These are phyloP conservation scores for Crocallis elinguaria DNA, from an alignment of 2,888 invertebrate species.

Conservation along the genomic window DNA sequence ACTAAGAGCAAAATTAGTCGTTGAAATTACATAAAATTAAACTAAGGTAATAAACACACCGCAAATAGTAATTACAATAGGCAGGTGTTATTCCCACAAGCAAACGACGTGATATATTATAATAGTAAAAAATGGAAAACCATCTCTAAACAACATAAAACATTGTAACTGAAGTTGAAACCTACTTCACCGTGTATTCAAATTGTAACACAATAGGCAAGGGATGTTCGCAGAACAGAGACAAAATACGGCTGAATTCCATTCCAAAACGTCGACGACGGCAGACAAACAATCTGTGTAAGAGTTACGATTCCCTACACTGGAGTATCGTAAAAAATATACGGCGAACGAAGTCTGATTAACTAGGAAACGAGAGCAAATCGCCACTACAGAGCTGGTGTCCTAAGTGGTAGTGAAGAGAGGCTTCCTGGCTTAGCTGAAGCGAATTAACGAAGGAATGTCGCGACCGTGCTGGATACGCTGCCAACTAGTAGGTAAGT, in stretches of 20 bases:
- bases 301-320: constrained; percentile 25
- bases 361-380: constrained; percentile 26
- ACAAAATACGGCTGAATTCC: constrained; percentile 1
- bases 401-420: background rate
- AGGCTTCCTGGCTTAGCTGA: too few relatives aligned
- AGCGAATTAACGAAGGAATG: too few relatives aligned
- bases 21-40: too few relatives aligned
- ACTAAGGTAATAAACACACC: too few relatives aligned
- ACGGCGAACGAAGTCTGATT: constrained; percentile 26
- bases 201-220: constrained; percentile 10
- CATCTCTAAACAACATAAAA: background rate
- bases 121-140: background rate
- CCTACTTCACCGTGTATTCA: background rate
- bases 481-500: too few relatives aligned
- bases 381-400: background rate
- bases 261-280: constrained; percentile 16
- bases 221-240: constrained; percentile 5
- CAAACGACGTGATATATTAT: background rate
- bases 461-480: too few relatives aligned
- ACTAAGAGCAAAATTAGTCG: too few relatives aligned
- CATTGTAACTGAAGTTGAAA: background rate
- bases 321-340: constrained; percentile 24
- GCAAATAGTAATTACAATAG: too few relatives aligned
- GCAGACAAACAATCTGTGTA: constrained; percentile 22
- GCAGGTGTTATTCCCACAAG: background rate